phyloP scores from a whole-genome alignment of 2,888 invertebrate genomes.

The Onthophagus sagittarius region DNA sequence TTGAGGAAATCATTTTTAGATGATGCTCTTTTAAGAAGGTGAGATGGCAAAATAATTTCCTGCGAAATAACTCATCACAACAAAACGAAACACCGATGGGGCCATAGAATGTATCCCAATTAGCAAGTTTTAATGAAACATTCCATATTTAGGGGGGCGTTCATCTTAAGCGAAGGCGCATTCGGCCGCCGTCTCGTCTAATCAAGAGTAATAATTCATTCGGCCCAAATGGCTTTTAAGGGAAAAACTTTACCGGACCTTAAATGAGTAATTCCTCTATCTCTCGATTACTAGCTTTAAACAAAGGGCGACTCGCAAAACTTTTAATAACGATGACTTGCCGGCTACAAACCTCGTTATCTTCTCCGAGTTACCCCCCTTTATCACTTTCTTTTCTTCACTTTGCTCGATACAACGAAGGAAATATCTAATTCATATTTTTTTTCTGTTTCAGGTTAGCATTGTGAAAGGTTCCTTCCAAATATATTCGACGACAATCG shows the following conservation, averaged over 20 bases:
- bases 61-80: neutral
- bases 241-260: neutral
- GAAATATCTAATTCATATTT: neutral
- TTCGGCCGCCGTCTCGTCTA: neutral
- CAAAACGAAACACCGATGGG: neutral
- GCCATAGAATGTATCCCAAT: neutral
- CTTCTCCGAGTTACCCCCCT: neutral
- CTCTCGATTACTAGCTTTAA: slow-evolving; percentile 1
- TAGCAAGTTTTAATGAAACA: neutral
- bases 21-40: neutral
- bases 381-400: neutral
- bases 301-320: neutral
- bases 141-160: neutral
- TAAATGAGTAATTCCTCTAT: slow-evolving; percentile 9
- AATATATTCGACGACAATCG: neutral
- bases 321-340: slow-evolving; percentile 2
- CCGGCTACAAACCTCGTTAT: slow-evolving; percentile 5
- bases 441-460: neutral
- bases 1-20: neutral
- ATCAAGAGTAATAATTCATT: neutral
- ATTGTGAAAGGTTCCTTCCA: neutral
- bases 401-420: neutral
- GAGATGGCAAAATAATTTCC: neutral
- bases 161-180: neutral
- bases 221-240: neutral